These are phyloP conservation scores for Pogona vitticeps DNA, from an alignment of 2,113 vertebrate genomes.

Conservation along the genomic window DNA sequence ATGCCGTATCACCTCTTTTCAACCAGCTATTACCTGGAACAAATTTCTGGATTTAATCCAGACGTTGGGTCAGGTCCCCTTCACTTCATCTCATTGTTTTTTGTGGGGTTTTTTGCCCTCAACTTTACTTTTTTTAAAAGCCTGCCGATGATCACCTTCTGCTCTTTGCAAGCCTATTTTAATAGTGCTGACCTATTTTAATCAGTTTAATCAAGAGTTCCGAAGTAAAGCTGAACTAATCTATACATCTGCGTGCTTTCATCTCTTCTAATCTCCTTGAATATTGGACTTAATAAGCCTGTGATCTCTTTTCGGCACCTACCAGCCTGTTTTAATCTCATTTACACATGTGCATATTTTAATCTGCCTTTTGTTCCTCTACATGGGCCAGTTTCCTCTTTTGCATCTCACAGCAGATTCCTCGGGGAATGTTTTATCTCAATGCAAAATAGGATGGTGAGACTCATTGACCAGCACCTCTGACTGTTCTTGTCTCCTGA, in stretches of 20 bases:
- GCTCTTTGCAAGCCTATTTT: not conserved
- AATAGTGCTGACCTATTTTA: not conserved
- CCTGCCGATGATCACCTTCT: not conserved
- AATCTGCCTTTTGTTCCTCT: constrained; percentile 27
- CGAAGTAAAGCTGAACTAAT: constrained; percentile 5
- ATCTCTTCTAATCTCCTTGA: constrained; percentile 27
- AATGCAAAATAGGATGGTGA: not conserved
- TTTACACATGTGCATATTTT: constrained; percentile 32
- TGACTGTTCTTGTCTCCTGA: not conserved
- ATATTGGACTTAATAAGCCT: constrained; percentile 20
- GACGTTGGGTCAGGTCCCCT: not conserved
- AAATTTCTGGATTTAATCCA: not conserved
- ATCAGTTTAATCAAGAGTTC: constrained; percentile 25
- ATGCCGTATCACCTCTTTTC: not conserved
- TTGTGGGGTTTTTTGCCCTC: too few relatives aligned
- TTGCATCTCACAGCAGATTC: not conserved
- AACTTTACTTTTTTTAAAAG: not conserved
- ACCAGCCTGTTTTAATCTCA: constrained; percentile 18
- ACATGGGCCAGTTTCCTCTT: not conserved
- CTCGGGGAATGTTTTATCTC: not conserved
- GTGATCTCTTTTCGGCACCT: constrained; percentile 23
- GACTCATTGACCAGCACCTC: not conserved
- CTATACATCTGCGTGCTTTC: constrained; percentile 23
- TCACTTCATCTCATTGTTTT: too few relatives aligned
- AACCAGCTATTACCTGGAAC: not conserved